Percentiles rank a stretch among this genome's conserved stretches.
These are phyloP conservation scores for Falco naumanni DNA, from an alignment of 2,797 vertebrate species.

Conservation along the genomic window DNA sequence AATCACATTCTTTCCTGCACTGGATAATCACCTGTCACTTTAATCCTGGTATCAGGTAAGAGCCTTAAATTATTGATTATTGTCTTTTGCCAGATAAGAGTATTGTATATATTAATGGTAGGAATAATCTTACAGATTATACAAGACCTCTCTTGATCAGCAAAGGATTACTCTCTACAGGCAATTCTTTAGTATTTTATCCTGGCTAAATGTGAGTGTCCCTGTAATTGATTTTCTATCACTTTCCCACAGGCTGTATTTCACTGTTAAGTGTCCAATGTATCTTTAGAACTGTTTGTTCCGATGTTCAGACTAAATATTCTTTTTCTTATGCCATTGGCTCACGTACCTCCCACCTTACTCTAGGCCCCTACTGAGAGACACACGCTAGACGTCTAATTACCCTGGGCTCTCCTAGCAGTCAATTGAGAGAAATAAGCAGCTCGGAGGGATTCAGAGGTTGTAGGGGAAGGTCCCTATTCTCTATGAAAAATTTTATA, in stretches of 20 bases:
- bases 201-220: not conserved
- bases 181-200: not conserved
- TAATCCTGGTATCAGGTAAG: constrained; percentile 27
- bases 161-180: not conserved
- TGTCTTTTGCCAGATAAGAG: not conserved
- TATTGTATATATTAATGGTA: constrained; percentile 17
- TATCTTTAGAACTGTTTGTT: not conserved
- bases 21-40: constrained; percentile 16
- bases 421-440: not conserved
- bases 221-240: not conserved
- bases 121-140: constrained; percentile 20
- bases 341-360: not conserved
- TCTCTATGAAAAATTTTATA: not conserved
- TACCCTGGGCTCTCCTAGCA: not conserved
- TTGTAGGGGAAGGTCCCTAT: not conserved
- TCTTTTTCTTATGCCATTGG: not conserved
- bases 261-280: not conserved
- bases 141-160: not conserved
- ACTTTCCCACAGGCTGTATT: not conserved
- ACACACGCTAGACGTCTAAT: not conserved
- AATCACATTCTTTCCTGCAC: not conserved
- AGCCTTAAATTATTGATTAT: constrained; percentile 46
- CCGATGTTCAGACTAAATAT: not conserved
- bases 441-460: not conserved
- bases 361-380: not conserved